Evolutionary conservation across 1,140 invertebrate genomes (phyloP).

Genomic region (Philopotamus ludificatus): DNA sequence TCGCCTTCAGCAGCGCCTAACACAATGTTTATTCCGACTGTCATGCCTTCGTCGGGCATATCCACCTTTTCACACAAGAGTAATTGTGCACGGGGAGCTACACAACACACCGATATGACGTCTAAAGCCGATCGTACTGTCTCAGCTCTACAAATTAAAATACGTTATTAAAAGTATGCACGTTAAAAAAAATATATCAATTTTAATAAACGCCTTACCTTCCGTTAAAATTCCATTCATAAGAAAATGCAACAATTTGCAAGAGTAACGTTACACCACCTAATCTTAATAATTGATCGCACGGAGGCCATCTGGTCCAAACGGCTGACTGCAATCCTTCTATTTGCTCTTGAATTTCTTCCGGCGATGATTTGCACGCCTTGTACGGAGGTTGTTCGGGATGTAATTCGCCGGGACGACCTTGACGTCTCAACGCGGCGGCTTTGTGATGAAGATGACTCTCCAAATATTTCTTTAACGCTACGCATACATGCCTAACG

Average conservation of each 20-base stretch:
- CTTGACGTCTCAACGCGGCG: slow-evolving; percentile 71
- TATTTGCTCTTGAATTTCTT: slow-evolving; percentile 82
- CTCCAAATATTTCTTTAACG: slow-evolving; percentile 89
- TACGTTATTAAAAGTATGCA: neutral
- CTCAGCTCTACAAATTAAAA: slow-evolving; percentile 67
- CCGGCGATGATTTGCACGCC: slow-evolving; percentile 68
- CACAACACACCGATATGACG: slow-evolving; percentile 84
- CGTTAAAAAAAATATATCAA: slow-evolving; percentile 31
- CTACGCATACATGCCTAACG: slow-evolving; percentile 87
- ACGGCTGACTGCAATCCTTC: slow-evolving; percentile 78
- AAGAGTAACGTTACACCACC: slow-evolving; percentile 82
- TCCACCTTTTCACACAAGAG: slow-evolving; percentile 77
- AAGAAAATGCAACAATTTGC: slow-evolving; percentile 83
- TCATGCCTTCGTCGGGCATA: slow-evolving; percentile 71
- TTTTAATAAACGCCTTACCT: slow-evolving; percentile 55
- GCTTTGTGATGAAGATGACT: slow-evolving; percentile 84
- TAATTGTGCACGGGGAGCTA: slow-evolving; percentile 84
- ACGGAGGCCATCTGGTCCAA: slow-evolving; percentile 78
- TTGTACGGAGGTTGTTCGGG: slow-evolving; percentile 62
- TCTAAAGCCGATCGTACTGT: slow-evolving; percentile 88
- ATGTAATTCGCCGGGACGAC: slow-evolving; percentile 55
- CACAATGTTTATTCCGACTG: slow-evolving; percentile 76
- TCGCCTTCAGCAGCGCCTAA: slow-evolving; percentile 82
- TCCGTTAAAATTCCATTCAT: slow-evolving; percentile 89
- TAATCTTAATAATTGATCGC: slow-evolving; percentile 80